These are phyloP conservation scores for Hirtodrosophila cameraria DNA, from an alignment of 2,888 invertebrate species.

Conservation along the genomic window DNA sequence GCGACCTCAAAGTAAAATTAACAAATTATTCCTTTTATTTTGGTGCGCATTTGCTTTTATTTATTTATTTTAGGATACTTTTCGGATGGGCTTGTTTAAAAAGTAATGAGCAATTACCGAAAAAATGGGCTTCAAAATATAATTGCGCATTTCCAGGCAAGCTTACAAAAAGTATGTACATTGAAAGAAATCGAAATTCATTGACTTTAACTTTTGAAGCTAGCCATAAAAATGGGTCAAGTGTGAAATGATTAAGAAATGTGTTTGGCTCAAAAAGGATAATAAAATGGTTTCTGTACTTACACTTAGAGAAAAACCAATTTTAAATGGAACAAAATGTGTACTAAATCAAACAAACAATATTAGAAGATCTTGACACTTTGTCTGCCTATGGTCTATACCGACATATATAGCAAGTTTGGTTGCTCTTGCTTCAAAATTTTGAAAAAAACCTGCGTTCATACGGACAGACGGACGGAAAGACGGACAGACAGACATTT, in stretches of 20 bases:
- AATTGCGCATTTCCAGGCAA: conserved; percentile 37
- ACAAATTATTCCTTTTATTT: conserved; percentile 18
- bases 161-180: not conserved
- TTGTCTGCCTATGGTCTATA: no score
- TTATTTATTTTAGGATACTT: conserved; percentile 4
- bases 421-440: no score
- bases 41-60: not conserved
- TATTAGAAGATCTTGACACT: no score
- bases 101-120: conserved; percentile 52
- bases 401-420: no score
- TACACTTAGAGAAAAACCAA: no score
- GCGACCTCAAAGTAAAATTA: conserved; percentile 60
- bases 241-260: not conserved
- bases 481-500: no score
- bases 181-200: not conserved
- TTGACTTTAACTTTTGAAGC: not conserved
- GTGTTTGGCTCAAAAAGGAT: no score
- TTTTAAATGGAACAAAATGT: no score
- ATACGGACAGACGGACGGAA: no score
- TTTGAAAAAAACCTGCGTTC: no score
- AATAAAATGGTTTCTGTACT: no score
- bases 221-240: not conserved
- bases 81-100: not conserved
- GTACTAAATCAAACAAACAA: no score
- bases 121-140: conserved; percentile 12